Evolutionary conservation across 37 sponge, comb jelly and placozoan species (phyloP), one percentile per base, ranked within the genome.

Genomic region (Eunapius fragilis): DNA sequence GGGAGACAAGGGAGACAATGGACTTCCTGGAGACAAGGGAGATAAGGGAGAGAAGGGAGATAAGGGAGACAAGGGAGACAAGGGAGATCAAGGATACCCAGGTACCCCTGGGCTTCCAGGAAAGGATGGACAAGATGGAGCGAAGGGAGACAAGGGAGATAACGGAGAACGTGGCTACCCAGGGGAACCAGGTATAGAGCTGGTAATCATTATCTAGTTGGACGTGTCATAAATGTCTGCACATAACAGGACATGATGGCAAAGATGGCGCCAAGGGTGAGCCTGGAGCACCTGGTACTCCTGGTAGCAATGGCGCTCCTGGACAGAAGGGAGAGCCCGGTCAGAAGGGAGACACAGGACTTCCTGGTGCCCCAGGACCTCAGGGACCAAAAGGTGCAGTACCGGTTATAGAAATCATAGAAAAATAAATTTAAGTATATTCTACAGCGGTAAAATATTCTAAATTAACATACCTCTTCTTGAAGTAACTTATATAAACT

Each of bases 51-150:
- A 58, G 7, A 76, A 93, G 83, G 94, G 94, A 71, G 37, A 45
- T 41, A 85, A 89, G 76, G 94, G 94, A 48, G 67, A 48, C 26
- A 32, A 77, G 33, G 94, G 94, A 31, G 36, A 87, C 32, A 84
- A 47, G 28, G 94, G 94, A 74, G 87, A 87, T 25, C 84, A 75
- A 27, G 94, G 94, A 71, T 77, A 1, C 1, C 14, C 19, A 17
- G 58, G 58, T 11, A 10, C 58, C 22, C 78, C 11, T 69, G 93
- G 93, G 19, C 68, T 34, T 13, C 87, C 87, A 80, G 93, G 93
- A 58, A 76, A 82, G 0, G 80, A 89, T 71, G 93, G 89, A 27
- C 73, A 70, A 86, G 81, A 67, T 69, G 93, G 93, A 67, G 69
- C 45, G 1, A 89, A 89, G 48, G 93, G 93, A 84, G 72, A 76